Base-by-base conservation (phyloP, 2,797 vertebrate species). In the Notolepis coatsorum region DNA sequence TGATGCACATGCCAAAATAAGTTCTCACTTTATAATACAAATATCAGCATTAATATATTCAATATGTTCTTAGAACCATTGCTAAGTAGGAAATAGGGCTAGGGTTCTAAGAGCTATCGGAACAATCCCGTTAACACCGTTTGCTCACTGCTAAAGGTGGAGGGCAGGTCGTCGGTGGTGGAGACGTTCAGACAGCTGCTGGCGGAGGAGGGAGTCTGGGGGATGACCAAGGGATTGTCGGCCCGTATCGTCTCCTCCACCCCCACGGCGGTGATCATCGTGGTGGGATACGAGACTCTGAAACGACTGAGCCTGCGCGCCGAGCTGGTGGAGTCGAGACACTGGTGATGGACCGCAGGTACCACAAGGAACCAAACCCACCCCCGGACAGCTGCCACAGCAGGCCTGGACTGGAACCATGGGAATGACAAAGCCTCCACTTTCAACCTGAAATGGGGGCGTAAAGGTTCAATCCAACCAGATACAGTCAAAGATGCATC, bases 221-320 rank as follows among this genome's bases (percentile, higher is more conserved):
- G 94, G 13, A 89, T 99, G 80, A 97, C 95, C 23, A 99, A 99
- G 65, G 97, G 96, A 1, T 93, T 99, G 33, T 99, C 97, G 0
- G 97, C 97, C 18, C 94, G 97, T 47, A 94, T 99, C 87, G 95
- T 99, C 60, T 96, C 96, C 0, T 93, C 96, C 71, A 93, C 90
- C 0, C 97, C 96, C 4, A 98, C 97, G 5, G 96, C 96, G 46
- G 93, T 99, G 0, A 93, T 98, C 84, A 96, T 99, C 0, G 97
- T 98, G 62, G 95, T 99, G 42, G 97, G 97, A 0, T 99, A 99
- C 0, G 97, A 99, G 84, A 97, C 95, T 0, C 93, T 99, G 71
- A 99, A 99, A 93, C 97, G 96, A 70, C 92, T 99, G 47, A 99
- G 97, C 87, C 92, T 99, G 9, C 92, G 96, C 1, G 94, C 94